Evolutionary conservation across 1,140 invertebrate genomes (phyloP).

Genomic region (Lithobius niger): DNA sequence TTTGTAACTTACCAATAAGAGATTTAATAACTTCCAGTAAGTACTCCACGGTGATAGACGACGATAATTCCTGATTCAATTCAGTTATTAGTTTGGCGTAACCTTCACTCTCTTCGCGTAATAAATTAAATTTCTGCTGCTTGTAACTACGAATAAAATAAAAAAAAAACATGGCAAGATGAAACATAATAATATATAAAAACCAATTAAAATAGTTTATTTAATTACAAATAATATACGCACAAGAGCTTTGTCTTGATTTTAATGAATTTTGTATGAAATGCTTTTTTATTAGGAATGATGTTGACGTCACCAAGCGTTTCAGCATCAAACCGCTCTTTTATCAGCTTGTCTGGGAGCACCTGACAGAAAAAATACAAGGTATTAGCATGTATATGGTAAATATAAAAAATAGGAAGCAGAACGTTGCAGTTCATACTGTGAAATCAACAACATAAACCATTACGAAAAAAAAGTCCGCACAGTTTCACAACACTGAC

Average conservation of each 20-base stretch:
- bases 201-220: not conserved
- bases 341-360: slow-evolving; percentile 68
- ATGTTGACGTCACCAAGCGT: slow-evolving; percentile 82
- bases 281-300: slow-evolving; percentile 69
- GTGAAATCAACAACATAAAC: no score
- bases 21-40: slow-evolving; percentile 76
- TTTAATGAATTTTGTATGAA: slow-evolving; percentile 94
- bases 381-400: no score
- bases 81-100: slow-evolving; percentile 96
- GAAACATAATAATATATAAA: not conserved
- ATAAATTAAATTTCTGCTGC: slow-evolving; percentile 96
- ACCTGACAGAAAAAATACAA: slow-evolving; percentile 40
- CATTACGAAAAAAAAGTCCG: no score
- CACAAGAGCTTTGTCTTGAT: slow-evolving; percentile 96
- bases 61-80: slow-evolving; percentile 71
- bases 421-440: no score
- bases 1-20: slow-evolving; percentile 57
- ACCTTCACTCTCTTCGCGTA: slow-evolving; percentile 97
- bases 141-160: slow-evolving; percentile 66
- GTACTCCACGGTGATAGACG: slow-evolving; percentile 41
- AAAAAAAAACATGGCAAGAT: slow-evolving; percentile 29
- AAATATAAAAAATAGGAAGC: no score
- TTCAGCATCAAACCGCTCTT: slow-evolving; percentile 86
- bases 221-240: slow-evolving; percentile 39
- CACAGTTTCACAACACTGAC: no score